phyloP scores from a whole-genome alignment of 2,888 invertebrate genomes.

The Calameuta pallipes region DNA sequence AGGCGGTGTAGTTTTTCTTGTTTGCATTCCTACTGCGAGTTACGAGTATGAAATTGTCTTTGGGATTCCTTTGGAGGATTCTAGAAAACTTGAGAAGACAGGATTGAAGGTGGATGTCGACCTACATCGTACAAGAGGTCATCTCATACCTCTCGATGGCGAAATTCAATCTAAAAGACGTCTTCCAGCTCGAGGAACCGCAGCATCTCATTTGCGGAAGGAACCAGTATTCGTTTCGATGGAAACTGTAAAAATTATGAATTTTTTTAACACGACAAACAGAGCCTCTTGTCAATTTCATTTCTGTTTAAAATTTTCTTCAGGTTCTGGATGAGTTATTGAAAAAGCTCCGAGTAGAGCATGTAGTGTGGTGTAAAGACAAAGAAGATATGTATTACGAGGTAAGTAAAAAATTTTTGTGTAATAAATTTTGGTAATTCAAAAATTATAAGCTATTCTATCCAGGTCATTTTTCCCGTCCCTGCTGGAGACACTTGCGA shows the following conservation, averaged over 20 bases:
- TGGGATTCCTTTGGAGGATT: conserved; percentile 56
- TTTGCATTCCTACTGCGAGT: conserved; percentile 77
- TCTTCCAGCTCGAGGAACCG: conserved; percentile 13
- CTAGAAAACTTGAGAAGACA: conserved; percentile 39
- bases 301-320: not conserved
- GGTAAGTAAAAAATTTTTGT: conserved; percentile 62
- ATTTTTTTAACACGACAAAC: conserved; percentile 5
- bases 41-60: conserved; percentile 73
- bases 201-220: conserved; percentile 24
- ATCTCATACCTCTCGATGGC: conserved; percentile 30
- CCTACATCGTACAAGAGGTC: conserved; percentile 48
- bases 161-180: conserved; percentile 15
- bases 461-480: conserved; percentile 73
- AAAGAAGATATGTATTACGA: conserved; percentile 77
- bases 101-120: conserved; percentile 35
- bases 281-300: not conserved
- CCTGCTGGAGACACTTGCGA: conserved; percentile 79
- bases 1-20: conserved; percentile 75
- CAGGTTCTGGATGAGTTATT: conserved; percentile 78
- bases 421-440: not conserved
- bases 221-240: conserved; percentile 72
- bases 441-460: not conserved
- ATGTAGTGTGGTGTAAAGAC: conserved; percentile 78
- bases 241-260: conserved; percentile 71
- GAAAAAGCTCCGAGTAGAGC: conserved; percentile 75